Evolutionary conservation across 2,113 vertebrate species (phyloP).

Genomic region (Platanista minor): DNA sequence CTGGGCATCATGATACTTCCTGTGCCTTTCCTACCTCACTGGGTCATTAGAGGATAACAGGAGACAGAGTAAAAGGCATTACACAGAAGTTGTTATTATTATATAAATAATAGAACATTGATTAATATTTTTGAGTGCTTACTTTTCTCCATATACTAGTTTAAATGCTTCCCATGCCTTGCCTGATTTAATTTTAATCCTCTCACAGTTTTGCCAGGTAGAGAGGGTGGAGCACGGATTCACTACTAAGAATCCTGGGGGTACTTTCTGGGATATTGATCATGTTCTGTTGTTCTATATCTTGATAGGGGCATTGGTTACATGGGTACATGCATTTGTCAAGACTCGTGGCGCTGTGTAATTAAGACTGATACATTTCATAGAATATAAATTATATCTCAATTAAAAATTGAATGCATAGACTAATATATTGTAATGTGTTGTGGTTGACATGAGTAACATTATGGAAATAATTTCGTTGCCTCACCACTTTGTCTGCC

Average conservation of each 20-base stretch:
- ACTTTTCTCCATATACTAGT: neutral
- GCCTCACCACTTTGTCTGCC: neutral
- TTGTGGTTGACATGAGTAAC: neutral
- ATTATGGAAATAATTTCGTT: neutral
- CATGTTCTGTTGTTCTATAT: neutral
- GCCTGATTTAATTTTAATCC: neutral
- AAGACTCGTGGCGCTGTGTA: neutral
- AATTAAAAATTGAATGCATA: neutral
- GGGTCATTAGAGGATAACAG: neutral
- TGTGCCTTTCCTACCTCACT: neutral
- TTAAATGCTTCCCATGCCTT: neutral
- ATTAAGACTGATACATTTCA: neutral
- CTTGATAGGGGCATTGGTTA: neutral
- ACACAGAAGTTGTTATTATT: neutral
- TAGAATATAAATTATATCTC: neutral
- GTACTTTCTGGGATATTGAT: neutral
- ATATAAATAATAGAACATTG: neutral
- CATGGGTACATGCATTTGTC: neutral
- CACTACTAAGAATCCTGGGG: neutral
- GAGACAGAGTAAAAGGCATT: neutral
- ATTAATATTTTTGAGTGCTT: neutral
- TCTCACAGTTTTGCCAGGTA: neutral
- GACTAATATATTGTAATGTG: neutral
- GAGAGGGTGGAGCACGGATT: neutral
- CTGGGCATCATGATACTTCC: neutral